Percentiles rank a stretch among this genome's conserved stretches.
Conservation (phyloP, 2,888 invertebrate genomes). For the Podotricha telesiphe region DNA sequence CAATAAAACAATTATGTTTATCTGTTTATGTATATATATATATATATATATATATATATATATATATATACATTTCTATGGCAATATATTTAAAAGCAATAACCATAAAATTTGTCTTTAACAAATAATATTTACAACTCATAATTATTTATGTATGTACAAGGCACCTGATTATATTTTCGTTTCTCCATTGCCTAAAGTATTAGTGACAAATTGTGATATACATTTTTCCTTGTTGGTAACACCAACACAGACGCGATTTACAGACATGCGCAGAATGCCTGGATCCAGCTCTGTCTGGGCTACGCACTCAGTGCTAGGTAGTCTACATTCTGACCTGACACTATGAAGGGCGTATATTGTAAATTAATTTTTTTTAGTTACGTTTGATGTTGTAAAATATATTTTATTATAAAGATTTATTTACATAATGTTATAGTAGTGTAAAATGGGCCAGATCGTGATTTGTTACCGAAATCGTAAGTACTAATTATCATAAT, state of each 20-base stretch:
- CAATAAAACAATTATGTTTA: no score
- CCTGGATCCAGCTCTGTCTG: not conserved
- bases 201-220: no score
- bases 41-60: no score
- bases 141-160: no score
- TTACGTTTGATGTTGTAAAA: not conserved
- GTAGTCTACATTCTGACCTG: conserved; percentile 10
- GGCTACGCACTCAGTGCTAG: not conserved
- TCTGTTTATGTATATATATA: no score
- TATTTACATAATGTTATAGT: conserved; percentile 5
- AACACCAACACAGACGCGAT: not conserved
- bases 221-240: not conserved
- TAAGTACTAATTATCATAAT: conserved; percentile 4
- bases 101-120: no score
- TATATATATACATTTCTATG: no score
- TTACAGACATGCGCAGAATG: conserved; percentile 5
- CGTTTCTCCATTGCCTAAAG: no score
- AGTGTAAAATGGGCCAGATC: not conserved
- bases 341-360: conserved; percentile 15
- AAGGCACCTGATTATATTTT: no score
- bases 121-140: no score
- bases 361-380: conserved; percentile 6
- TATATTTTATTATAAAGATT: not conserved
- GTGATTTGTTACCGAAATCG: not conserved
- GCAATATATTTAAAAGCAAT: no score